Evolutionary conservation across 2,113 vertebrate genomes (phyloP), one percentile per base, ranked within the genome.

Genomic region (Odocoileus hemionus): DNA sequence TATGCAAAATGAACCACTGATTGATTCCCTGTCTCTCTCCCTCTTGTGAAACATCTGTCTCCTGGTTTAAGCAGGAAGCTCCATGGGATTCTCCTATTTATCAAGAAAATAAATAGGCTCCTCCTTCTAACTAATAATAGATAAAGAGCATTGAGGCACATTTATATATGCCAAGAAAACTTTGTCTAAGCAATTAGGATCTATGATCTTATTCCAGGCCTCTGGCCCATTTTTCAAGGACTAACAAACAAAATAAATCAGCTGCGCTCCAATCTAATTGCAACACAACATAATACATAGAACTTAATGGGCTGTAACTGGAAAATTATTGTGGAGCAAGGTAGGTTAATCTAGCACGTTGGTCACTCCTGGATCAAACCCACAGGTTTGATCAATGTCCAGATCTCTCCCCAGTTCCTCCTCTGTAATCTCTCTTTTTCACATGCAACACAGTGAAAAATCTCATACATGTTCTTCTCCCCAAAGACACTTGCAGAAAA

Each of bases 21-120:
- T 86, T 96, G 95, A 98, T 97, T 96, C 95, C 79, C 97, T 64
- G 60, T 98, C 87, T 91, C 89, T 90, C 96, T 96, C 33, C 33
- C 15, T 91, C 96, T 97, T 55, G 16, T 64, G 80, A 92, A 98
- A 97, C 96, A 98, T 98, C 95, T 98, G 97, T 97, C 97, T 98
- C 92, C 33, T 94, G 87, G 78, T 96, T 93, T 98, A 98, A 98
- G 97, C 96, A 86, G 84, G 60, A 97, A 86, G 93, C 89, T 92
- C 92, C 30, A 10, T 58, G 80, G 76, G 96, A 92, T 67, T 92
- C 84, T 96, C 78, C 82, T 94, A 96, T 98, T 97, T 92, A 82
- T 96, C 96, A 97, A 92, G 96, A 94, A 97, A 97, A 98, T 94
- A 97, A 97, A 97, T 97, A 96, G 95, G 67, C 70, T 88, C 89